These are phyloP conservation scores for Nebria salina DNA, from an alignment of 2,888 invertebrate species.

Conservation along the genomic window DNA sequence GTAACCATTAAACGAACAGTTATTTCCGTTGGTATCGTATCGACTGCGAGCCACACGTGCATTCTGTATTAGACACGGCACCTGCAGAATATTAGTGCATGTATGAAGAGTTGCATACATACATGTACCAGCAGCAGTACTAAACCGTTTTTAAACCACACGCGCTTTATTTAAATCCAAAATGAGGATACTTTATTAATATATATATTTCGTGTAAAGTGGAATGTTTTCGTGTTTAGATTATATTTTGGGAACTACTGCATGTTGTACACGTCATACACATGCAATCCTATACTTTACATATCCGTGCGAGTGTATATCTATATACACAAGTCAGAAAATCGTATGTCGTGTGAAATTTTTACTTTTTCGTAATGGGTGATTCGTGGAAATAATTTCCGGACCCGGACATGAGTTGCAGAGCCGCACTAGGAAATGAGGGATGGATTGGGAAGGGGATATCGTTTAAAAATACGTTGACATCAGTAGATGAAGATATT, in stretches of 20 bases:
- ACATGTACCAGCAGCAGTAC: background rate
- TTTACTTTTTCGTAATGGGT: background rate
- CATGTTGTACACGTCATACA: background rate
- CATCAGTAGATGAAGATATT: too few relatives aligned
- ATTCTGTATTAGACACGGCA: slow-evolving; percentile 23
- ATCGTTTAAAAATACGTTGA: background rate
- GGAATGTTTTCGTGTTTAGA: too few relatives aligned
- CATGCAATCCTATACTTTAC: background rate
- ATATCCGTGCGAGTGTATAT: background rate
- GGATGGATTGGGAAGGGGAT: background rate
- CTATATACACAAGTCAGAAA: background rate
- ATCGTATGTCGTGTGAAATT: background rate
- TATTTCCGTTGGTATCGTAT: slow-evolving; percentile 30
- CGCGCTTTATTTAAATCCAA: background rate
- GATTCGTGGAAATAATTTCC: slow-evolving; percentile 1
- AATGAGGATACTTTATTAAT: too few relatives aligned
- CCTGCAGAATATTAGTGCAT: slow-evolving; percentile 23
- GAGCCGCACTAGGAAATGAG: background rate
- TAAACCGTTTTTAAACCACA: background rate
- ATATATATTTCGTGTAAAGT: too few relatives aligned
- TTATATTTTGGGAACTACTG: background rate
- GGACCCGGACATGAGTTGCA: background rate
- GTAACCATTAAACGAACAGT: slow-evolving; percentile 38
- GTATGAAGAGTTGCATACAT: background rate
- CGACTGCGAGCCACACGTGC: slow-evolving; percentile 22